A percentile compares a stretch with the other conserved stretches of the same genome.
phyloP scores from a whole-genome alignment of 2,888 invertebrate species.

The Diaphora mendica region DNA sequence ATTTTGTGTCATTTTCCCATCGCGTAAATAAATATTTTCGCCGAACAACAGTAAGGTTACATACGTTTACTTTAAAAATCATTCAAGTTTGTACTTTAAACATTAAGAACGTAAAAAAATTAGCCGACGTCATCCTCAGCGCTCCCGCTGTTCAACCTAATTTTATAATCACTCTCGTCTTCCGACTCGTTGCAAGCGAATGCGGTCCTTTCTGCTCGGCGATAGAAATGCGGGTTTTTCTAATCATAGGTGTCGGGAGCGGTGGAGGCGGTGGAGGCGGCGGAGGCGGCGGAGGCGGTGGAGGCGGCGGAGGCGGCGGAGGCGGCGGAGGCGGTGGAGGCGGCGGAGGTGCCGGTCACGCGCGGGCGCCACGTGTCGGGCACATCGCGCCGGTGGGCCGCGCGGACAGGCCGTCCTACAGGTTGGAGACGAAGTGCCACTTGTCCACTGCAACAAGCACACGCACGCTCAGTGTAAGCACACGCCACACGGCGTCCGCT shows the following conservation, averaged over 20 bases:
- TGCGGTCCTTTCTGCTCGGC: neutral
- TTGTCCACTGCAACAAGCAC: slow-evolving; percentile 72
- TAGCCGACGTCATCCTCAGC: neutral
- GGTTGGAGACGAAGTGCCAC: slow-evolving; percentile 76
- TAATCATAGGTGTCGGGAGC: neutral
- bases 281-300: no score
- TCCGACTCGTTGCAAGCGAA: neutral
- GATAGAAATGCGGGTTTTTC: neutral
- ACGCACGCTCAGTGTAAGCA: neutral
- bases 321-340: no score
- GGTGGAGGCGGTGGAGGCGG: no score
- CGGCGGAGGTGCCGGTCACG: no score
- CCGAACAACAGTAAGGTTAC: neutral
- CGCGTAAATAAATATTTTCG: neutral
- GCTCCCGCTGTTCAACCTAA: neutral
- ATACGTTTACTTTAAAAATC: neutral
- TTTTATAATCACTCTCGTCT: neutral
- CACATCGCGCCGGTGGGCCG: neutral
- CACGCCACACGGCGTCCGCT: no score
- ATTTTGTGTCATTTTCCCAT: neutral
- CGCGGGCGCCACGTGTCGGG: neutral
- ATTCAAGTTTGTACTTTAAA: neutral
- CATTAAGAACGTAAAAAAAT: neutral
- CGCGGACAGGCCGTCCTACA: slow-evolving; percentile 49
- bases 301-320: no score